Conservation (phyloP, 2,113 vertebrate species). For the Anthoscopus minutus region DNA sequence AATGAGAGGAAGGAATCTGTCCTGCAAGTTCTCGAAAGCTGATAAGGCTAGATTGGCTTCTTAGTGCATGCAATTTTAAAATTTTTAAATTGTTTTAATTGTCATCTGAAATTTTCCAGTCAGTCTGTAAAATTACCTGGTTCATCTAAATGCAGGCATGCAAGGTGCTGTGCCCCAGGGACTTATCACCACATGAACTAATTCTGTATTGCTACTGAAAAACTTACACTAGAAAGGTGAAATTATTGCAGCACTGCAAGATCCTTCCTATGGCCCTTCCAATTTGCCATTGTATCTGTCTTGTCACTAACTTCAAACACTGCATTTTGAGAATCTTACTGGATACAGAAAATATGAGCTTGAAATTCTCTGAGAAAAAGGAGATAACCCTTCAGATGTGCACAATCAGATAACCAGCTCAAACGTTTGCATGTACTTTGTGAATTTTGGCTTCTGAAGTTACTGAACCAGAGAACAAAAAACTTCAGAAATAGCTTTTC, state of each 20-base stretch:
- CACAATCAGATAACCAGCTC: not conserved
- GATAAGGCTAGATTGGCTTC: not conserved
- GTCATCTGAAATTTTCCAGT: not conserved
- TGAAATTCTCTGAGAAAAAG: not conserved
- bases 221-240: not conserved
- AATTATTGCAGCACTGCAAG: not conserved
- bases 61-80: not conserved
- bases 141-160: not conserved
- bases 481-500: not conserved
- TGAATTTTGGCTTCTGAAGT: not conserved
- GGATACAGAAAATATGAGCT: not conserved
- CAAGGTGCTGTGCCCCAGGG: not conserved
- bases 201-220: not conserved
- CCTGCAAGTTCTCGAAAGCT: not conserved
- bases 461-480: not conserved
- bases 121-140: not conserved
- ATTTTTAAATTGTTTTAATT: not conserved
- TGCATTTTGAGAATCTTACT: not conserved
- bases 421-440: not conserved
- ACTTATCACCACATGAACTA: not conserved
- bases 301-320: not conserved
- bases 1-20: not conserved
- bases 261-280: not conserved
- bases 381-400: not conserved
- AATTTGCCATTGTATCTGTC: not conserved